Evolutionary conservation across 2,113 vertebrate species (phyloP).

Genomic region (Atrichornis clamosus): DNA sequence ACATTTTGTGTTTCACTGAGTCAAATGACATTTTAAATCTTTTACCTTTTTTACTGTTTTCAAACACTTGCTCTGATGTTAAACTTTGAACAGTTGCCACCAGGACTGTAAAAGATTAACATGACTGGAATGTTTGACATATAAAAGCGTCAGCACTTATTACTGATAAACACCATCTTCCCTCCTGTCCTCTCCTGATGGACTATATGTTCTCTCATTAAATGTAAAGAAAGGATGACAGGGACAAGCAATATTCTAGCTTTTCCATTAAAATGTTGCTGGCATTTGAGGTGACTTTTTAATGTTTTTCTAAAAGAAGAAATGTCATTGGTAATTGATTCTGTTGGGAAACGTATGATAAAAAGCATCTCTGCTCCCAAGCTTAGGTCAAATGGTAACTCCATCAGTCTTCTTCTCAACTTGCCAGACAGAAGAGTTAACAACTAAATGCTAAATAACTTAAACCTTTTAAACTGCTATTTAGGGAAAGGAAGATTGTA

Average conservation of each 20-base stretch:
- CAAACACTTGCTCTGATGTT: background rate
- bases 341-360: background rate
- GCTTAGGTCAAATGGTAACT: background rate
- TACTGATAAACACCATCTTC: constrained; percentile 12
- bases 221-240: background rate
- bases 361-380: background rate
- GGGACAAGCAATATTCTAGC: background rate
- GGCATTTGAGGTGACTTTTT: background rate
- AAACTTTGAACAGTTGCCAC: background rate
- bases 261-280: background rate
- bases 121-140: background rate
- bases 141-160: constrained; percentile 9
- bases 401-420: background rate
- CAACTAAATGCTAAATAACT: background rate
- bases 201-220: constrained; percentile 33
- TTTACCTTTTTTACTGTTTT: background rate
- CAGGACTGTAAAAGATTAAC: constrained; percentile 1
- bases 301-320: constrained; percentile 21
- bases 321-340: constrained; percentile 28
- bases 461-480: background rate
- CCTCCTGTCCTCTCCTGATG: background rate
- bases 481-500: background rate
- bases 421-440: background rate
- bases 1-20: background rate
- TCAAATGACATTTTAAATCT: background rate